These are phyloP conservation scores for Tipula vernalis DNA, from an alignment of 2,888 invertebrate genomes.

Conservation along the genomic window DNA sequence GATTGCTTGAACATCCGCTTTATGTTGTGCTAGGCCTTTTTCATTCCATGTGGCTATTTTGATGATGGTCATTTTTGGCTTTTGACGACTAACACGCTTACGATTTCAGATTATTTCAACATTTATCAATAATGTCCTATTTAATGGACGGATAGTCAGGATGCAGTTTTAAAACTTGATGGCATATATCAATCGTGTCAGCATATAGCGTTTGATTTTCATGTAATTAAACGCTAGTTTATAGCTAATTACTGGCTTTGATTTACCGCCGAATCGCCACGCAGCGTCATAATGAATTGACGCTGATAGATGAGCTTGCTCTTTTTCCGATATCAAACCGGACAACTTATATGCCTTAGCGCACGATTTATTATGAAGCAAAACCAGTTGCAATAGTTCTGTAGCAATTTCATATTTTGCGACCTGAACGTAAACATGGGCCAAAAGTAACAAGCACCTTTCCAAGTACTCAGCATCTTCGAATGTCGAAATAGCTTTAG, in stretches of 20 bases:
- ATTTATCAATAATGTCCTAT: conserved; percentile 89
- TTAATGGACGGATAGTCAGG: conserved; percentile 84
- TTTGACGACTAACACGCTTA: no score
- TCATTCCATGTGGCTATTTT: no score
- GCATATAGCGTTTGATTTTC: conserved; percentile 78
- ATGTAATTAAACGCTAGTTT: conserved; percentile 85
- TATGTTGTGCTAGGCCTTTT: no score
- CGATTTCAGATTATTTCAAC: conserved; percentile 59
- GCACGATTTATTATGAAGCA: conserved; percentile 78
- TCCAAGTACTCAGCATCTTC: conserved; percentile 95
- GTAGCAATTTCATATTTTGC: conserved; percentile 77
- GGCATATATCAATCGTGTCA: conserved; percentile 84
- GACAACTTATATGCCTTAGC: conserved; percentile 79
- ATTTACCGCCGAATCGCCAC: conserved; percentile 71
- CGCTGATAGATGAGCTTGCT: conserved; percentile 79
- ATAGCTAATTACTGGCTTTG: conserved; percentile 78
- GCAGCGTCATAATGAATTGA: conserved; percentile 67
- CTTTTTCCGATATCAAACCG: conserved; percentile 78
- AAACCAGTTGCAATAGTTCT: conserved; percentile 62
- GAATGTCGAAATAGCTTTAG: conserved; percentile 79
- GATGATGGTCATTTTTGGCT: no score
- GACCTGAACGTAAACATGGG: conserved; percentile 74
- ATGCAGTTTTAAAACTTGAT: conserved; percentile 64
- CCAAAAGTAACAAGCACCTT: conserved; percentile 87
- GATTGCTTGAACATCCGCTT: no score